A percentile compares a stretch with the other conserved stretches of the same genome.
These are phyloP conservation scores for Prionailurus bengalensis DNA, from an alignment of 2,113 vertebrate species.

Conservation along the genomic window DNA sequence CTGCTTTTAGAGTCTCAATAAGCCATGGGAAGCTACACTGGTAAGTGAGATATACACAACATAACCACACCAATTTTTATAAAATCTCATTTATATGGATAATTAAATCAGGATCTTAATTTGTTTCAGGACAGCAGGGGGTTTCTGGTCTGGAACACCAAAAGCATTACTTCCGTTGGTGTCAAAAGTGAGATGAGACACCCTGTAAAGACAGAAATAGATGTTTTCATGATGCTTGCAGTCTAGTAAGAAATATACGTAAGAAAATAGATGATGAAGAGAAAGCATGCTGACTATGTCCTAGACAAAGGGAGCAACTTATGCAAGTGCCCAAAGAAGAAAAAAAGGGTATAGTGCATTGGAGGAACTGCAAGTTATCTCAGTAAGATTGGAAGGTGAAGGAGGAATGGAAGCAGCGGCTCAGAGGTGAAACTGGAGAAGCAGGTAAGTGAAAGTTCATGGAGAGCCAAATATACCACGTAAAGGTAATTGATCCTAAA, in stretches of 20 bases:
- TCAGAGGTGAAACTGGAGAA: background rate
- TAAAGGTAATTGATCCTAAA: background rate
- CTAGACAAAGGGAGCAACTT: background rate
- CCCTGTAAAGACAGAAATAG: background rate
- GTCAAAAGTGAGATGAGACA: background rate
- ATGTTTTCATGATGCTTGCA: background rate
- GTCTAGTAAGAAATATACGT: background rate
- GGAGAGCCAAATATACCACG: background rate
- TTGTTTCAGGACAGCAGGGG: background rate
- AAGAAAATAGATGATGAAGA: background rate
- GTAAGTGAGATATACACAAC: background rate
- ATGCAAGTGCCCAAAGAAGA: background rate
- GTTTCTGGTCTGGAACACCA: background rate
- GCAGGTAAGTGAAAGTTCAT: background rate
- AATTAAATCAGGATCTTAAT: background rate
- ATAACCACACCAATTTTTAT: background rate
- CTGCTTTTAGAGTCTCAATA: background rate
- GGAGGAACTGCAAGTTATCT: background rate
- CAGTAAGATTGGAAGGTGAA: background rate
- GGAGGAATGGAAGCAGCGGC: background rate
- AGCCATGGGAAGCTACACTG: background rate
- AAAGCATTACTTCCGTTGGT: background rate
- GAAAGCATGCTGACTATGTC: background rate
- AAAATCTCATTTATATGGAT: background rate
- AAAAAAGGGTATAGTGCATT: background rate